Evolutionary conservation across 2,888 invertebrate species (phyloP), one percentile per base, ranked within the genome.

Genomic region (Mycogona germanica): DNA sequence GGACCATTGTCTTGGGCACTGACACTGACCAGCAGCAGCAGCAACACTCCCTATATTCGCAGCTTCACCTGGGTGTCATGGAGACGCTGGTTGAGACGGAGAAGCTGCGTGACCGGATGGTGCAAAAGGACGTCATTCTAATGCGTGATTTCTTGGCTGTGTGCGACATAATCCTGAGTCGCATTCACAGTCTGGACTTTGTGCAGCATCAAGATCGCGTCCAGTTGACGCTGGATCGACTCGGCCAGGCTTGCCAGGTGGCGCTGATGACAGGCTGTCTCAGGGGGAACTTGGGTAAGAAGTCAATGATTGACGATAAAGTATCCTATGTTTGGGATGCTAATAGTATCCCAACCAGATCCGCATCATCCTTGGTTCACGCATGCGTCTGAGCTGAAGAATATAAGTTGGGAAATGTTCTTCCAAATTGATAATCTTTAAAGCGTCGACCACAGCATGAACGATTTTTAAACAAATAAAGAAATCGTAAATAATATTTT

Each of bases 191-290:
- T 17, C 17, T 25, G n/a, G 47, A 47, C n/a, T 45, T 12, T 12
- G 47, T 53, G 7, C 21, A 38, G n/a, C n/a, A 44, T 25, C 21
- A 71, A 12, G 66, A 61, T 25, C 74, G 77, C 62, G 62, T 65
- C 0, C 76, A 82, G 69, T 73, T 78, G 47, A 75, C 78, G 47
- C 70, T 89, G 56, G 87, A 89, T 67, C 75, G 89, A 63, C 77
- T 86, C 60, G 85, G 86, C 0, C 91, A 91, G 67, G 80, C 86
- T 0, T 76, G 88, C 1, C 88, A 89, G 68, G 81, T 89, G 14
- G 82, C 84, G 0, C 72, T 87, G 30, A 79, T 82, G 19, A 80
- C 82, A 26, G 82, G 82, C 57, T 85, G 85, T 67, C 78, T 88
- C 42, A 84, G 83, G 66, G 86, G 87, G 25, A 87, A 85, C 67